Conservation (phyloP, 2,888 invertebrate genomes). For the Melikaiella ostensackeni region DNA sequence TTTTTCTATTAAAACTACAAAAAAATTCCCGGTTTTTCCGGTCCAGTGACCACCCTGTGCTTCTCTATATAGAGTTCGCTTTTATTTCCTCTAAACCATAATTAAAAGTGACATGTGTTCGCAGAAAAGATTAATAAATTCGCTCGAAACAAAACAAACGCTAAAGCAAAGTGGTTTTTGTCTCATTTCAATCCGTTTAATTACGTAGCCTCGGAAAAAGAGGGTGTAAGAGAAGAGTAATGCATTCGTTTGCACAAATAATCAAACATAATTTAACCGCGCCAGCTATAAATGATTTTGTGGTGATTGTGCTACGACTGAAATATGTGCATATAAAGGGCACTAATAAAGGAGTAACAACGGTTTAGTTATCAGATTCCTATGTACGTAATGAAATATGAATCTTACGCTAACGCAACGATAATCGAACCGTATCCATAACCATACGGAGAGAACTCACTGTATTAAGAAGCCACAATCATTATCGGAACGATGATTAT, state of each 20-base stretch:
- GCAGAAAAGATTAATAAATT: conserved; percentile 18
- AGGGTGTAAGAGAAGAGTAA: conserved; percentile 10
- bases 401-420: conserved; percentile 48
- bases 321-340: conserved; percentile 51
- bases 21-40: too few relatives aligned
- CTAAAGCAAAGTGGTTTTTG: conserved; percentile 25
- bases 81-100: conserved; percentile 8
- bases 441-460: conserved; percentile 37
- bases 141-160: neutral
- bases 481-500: conserved; percentile 50
- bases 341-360: conserved; percentile 54
- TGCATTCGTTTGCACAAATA: conserved; percentile 33
- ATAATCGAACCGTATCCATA: conserved; percentile 55
- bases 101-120: conserved; percentile 34
- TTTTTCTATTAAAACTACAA: too few relatives aligned
- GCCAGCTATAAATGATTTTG: conserved; percentile 25
- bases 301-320: neutral
- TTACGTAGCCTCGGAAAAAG: neutral
- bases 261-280: conserved; percentile 30
- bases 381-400: conserved; percentile 51
- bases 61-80: neutral
- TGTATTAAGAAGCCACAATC: conserved; percentile 49
- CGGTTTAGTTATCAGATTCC: conserved; percentile 52
- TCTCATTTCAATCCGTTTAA: conserved; percentile 26
- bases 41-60: too few relatives aligned